Evolutionary conservation across 2,113 vertebrate genomes (phyloP).

Genomic region (Ahaetulla prasina): DNA sequence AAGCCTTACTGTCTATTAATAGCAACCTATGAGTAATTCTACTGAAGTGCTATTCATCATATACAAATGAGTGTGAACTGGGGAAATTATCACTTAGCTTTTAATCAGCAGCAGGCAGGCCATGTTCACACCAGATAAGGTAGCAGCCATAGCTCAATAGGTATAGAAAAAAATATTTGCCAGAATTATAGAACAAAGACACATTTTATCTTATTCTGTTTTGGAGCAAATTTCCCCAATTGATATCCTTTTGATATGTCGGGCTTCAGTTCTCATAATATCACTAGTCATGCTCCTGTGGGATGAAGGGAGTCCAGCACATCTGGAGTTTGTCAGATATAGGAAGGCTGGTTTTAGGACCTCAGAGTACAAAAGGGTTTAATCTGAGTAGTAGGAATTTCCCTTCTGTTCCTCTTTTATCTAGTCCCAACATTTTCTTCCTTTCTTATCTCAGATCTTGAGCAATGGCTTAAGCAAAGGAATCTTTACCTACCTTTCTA

Average conservation of each 20-base stretch:
- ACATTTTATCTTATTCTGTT: background rate
- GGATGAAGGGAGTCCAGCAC: background rate
- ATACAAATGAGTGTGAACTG: slow-evolving; percentile 1
- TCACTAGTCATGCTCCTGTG: background rate
- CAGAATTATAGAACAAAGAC: background rate
- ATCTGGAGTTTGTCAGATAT: background rate
- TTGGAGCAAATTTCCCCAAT: background rate
- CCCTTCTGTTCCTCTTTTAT: background rate
- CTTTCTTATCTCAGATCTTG: background rate
- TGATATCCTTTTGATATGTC: background rate
- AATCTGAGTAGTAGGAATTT: background rate
- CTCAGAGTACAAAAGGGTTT: background rate
- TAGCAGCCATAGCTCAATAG: background rate
- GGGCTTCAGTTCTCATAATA: background rate
- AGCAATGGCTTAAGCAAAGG: background rate
- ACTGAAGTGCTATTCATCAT: background rate
- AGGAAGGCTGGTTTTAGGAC: background rate
- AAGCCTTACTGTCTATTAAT: background rate
- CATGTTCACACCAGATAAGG: slow-evolving; percentile 8
- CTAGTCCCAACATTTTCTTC: background rate
- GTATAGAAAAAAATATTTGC: background rate
- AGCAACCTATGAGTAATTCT: background rate
- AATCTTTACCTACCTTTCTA: background rate
- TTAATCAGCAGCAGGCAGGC: slow-evolving; percentile 14
- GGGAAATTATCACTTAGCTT: slow-evolving; percentile 10